phyloP scores from a whole-genome alignment of 2,888 invertebrate species.

The Cantharis lateralis region DNA sequence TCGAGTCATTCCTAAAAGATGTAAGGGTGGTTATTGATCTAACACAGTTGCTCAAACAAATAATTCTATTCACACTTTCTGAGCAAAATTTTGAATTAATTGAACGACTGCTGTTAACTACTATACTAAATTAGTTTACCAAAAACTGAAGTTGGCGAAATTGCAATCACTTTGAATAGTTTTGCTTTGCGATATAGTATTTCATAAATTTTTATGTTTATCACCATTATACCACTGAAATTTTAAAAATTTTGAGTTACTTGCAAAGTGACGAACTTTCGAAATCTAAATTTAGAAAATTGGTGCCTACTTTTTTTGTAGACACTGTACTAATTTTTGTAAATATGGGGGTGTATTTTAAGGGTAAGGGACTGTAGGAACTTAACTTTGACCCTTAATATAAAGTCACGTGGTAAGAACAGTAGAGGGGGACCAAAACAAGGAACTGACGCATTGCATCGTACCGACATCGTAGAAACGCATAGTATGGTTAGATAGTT shows the following conservation, averaged over 20 bases:
- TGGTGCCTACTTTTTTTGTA: not conserved
- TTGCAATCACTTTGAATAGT: not conserved
- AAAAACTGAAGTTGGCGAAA: not conserved
- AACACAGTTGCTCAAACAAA: not conserved
- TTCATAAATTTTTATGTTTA: not conserved
- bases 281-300: not conserved
- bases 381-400: constrained; percentile 25
- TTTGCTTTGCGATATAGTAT: not conserved
- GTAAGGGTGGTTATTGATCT: constrained; percentile 27
- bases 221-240: too few species aligned
- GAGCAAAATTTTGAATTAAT: not conserved
- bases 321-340: constrained; percentile 20
- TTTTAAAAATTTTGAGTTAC: not conserved
- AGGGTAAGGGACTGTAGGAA: constrained; percentile 16
- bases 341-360: constrained; percentile 25
- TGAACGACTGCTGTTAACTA: not conserved
- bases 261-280: not conserved
- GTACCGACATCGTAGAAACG: not conserved
- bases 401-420: constrained; percentile 33
- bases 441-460: constrained; percentile 38
- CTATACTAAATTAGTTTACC: not conserved
- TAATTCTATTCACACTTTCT: not conserved
- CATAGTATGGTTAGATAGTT: constrained; percentile 24
- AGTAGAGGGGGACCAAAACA: constrained; percentile 36
- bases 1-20: constrained; percentile 16